Evolutionary conservation across 2,888 invertebrate species (phyloP).

Genomic region (Cacoxenus indagator): DNA sequence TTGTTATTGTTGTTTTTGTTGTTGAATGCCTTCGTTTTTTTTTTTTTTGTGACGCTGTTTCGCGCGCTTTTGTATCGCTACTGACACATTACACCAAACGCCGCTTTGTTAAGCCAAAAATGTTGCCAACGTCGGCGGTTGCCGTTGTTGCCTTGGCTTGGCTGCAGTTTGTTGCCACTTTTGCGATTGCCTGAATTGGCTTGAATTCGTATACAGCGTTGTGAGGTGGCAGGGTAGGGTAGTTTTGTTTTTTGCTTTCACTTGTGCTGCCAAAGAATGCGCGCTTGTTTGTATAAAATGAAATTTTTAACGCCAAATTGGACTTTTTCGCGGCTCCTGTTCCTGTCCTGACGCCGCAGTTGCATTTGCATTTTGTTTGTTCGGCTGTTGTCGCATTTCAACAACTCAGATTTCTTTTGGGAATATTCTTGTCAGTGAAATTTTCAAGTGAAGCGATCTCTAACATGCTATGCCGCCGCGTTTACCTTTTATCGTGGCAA

Average conservation of each 20-base stretch:
- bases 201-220: no score
- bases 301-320: conserved; percentile 16
- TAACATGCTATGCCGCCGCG: no score
- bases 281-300: conserved; percentile 10
- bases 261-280: background rate
- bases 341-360: no score
- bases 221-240: no score
- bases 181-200: background rate
- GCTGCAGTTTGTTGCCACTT: background rate
- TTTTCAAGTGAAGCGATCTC: no score
- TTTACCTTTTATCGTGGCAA: no score
- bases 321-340: background rate
- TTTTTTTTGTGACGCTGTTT: background rate
- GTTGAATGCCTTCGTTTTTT: background rate
- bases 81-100: background rate
- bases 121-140: conserved; percentile 13
- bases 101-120: conserved; percentile 1
- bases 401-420: conserved; percentile 3
- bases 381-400: background rate
- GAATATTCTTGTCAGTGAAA: conserved; percentile 1
- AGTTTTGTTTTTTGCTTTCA: background rate
- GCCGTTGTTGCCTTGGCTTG: background rate
- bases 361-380: background rate
- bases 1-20: no score
- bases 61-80: background rate